Evolutionary conservation across 1,140 invertebrate genomes (phyloP).

Genomic region (Dendrolimus punctatus): DNA sequence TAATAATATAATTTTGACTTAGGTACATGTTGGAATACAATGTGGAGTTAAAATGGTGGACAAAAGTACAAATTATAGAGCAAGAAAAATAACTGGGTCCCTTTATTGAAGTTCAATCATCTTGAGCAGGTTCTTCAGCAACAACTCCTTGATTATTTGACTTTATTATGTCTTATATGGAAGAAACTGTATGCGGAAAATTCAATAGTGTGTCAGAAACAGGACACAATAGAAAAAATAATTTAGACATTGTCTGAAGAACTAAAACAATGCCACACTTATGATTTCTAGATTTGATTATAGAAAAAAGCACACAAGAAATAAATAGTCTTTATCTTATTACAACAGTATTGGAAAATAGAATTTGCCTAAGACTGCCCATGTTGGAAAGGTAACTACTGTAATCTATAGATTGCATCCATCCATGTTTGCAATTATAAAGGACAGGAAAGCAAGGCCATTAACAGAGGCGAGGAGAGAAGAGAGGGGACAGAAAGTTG

Average conservation of each 20-base stretch:
- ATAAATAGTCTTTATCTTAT: constrained; percentile 1
- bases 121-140: constrained; percentile 6
- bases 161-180: constrained; percentile 3
- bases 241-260: constrained; percentile 2
- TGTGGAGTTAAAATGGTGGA: constrained; percentile 8
- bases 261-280: constrained; percentile 4
- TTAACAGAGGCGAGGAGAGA: no score
- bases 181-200: not conserved
- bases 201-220: constrained; percentile 1
- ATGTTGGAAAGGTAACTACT: no score
- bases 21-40: constrained; percentile 5
- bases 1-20: constrained; percentile 1
- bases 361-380: no score
- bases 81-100: constrained; percentile 3
- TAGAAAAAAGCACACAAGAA: constrained; percentile 2
- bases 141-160: constrained; percentile 5
- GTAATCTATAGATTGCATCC: no score
- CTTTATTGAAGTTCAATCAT: not conserved
- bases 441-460: no score
- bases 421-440: no score
- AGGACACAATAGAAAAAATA: constrained; percentile 3
- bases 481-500: no score
- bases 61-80: constrained; percentile 8
- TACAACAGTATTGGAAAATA: not conserved
- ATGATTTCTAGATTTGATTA: constrained; percentile 3